These are phyloP conservation scores for Bagarius yarrelli DNA, from an alignment of 2,113 vertebrate species.

Conservation along the genomic window DNA sequence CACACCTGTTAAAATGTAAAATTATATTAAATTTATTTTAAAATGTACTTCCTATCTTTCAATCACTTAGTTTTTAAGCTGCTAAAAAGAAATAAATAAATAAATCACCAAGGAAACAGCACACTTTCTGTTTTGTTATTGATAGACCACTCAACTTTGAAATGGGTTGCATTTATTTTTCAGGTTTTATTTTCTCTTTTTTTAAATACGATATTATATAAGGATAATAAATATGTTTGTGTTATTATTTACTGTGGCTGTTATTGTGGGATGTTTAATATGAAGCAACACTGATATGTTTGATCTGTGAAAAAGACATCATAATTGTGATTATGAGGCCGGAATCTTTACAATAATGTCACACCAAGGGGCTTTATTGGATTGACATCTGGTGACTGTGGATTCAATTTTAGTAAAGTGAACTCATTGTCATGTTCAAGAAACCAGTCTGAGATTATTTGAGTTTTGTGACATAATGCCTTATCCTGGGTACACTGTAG, in stretches of 20 bases:
- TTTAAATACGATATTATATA: conserved; percentile 46
- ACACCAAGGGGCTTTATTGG: too few species aligned
- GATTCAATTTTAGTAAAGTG: too few species aligned
- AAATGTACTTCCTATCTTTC: neutral
- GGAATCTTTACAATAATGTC: too few species aligned
- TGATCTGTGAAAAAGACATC: too few species aligned
- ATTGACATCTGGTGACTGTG: too few species aligned
- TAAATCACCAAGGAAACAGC: neutral
- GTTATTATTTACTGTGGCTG: conserved; percentile 42
- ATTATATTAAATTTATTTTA: neutral
- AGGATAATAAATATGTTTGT: conserved; percentile 53
- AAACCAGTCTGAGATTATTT: too few species aligned
- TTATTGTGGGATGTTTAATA: neutral
- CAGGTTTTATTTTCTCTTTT: conserved; percentile 34
- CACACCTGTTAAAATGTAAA: neutral
- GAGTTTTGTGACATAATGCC: too few species aligned
- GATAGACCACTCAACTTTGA: conserved; percentile 7
- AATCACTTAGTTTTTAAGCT: neutral
- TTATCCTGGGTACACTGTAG: too few species aligned
- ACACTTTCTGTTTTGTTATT: neutral
- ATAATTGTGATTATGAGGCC: too few species aligned
- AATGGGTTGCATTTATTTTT: conserved; percentile 41
- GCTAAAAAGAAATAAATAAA: neutral
- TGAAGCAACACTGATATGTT: too few species aligned
- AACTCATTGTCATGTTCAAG: too few species aligned